Evolutionary conservation across 2,113 vertebrate species (phyloP).

Genomic region (Centropristis striata): DNA sequence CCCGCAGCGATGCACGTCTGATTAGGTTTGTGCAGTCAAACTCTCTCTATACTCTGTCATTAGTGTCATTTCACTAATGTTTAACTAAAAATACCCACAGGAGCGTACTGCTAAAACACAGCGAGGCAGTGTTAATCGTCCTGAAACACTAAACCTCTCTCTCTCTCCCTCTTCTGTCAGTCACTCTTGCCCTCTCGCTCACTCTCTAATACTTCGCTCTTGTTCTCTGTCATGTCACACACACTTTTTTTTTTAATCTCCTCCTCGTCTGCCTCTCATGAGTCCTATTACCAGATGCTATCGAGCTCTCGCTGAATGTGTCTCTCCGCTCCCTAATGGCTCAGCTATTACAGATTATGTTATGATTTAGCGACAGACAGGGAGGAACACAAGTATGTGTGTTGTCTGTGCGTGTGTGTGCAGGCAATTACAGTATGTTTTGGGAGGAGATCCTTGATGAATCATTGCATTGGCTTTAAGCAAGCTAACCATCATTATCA

Average conservation of each 20-base stretch:
- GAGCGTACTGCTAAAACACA: slow-evolving; percentile 62
- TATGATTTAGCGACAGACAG: slow-evolving; percentile 52
- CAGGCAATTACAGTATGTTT: slow-evolving; percentile 59
- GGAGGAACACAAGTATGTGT: slow-evolving; percentile 7
- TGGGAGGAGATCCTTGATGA: slow-evolving; percentile 46
- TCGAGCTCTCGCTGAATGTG: slow-evolving; percentile 56
- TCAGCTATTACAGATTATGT: slow-evolving; percentile 61
- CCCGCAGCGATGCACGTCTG: slow-evolving; percentile 57
- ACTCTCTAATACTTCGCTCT: slow-evolving; percentile 54
- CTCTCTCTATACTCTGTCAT: slow-evolving; percentile 55
- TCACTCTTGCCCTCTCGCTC: slow-evolving; percentile 53
- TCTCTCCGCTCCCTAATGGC: slow-evolving; percentile 54
- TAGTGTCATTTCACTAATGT: slow-evolving; percentile 77
- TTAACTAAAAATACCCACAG: slow-evolving; percentile 72
- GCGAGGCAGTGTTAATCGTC: slow-evolving; percentile 64
- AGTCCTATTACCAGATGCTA: slow-evolving; percentile 75
- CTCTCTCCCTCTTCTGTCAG: slow-evolving; percentile 46
- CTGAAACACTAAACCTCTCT: slow-evolving; percentile 58
- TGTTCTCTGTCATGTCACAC: slow-evolving; percentile 65
- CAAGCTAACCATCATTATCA: slow-evolving; percentile 34
- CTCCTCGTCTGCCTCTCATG: slow-evolving; percentile 42
- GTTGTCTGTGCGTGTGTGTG: slow-evolving; percentile 10
- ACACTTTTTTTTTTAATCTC: slow-evolving; percentile 45
- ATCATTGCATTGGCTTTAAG: slow-evolving; percentile 53
- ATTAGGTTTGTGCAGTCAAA: slow-evolving; percentile 63